Percentiles rank a stretch among this genome's conserved stretches.
These are phyloP conservation scores for Tethya wilhelma DNA, from an alignment of 37 sponge, comb jelly and placozoan genomes.

Conservation along the genomic window DNA sequence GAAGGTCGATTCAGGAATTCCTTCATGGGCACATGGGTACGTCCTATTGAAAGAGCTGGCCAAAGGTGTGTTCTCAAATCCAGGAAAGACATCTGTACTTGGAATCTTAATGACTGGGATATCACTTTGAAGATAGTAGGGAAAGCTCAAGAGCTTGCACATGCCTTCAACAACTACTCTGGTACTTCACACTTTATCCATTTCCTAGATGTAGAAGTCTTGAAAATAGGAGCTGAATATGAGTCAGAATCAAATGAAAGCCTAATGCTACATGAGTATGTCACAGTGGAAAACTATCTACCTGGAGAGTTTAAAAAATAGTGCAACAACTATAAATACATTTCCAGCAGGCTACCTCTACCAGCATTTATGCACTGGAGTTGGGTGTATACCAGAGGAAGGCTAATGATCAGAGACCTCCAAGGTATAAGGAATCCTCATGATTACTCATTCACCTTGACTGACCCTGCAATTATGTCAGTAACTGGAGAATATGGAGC, in stretches of 20 bases:
- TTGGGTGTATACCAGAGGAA: constrained; percentile 50
- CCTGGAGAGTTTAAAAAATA: constrained; percentile 49
- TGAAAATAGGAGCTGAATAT: background rate
- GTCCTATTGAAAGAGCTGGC: constrained; percentile 19
- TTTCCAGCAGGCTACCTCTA: constrained; percentile 10
- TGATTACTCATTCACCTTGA: constrained; percentile 29
- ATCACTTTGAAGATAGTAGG: constrained; percentile 12
- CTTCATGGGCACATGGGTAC: constrained; percentile 41
- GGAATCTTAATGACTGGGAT: constrained; percentile 52
- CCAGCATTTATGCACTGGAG: constrained; percentile 67
- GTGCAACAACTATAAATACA: constrained; percentile 60
- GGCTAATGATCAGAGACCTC: constrained; percentile 50
- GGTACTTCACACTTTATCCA: background rate
- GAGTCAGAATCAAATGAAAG: background rate
- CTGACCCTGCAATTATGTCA: constrained; percentile 54
- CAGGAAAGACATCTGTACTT: constrained; percentile 32
- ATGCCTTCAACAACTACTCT: constrained; percentile 11
- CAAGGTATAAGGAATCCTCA: constrained; percentile 57
- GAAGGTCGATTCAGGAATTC: constrained; percentile 51
- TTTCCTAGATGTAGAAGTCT: constrained; percentile 31
- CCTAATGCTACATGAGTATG: constrained; percentile 39
- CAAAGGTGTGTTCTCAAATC: constrained; percentile 44
- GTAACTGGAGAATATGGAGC: constrained; percentile 19
- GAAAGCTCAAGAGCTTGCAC: constrained; percentile 39
- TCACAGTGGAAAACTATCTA: constrained; percentile 53